phyloP scores from a whole-genome alignment of 92 coral and sea anemone genomes.

The Porites evermanni region DNA sequence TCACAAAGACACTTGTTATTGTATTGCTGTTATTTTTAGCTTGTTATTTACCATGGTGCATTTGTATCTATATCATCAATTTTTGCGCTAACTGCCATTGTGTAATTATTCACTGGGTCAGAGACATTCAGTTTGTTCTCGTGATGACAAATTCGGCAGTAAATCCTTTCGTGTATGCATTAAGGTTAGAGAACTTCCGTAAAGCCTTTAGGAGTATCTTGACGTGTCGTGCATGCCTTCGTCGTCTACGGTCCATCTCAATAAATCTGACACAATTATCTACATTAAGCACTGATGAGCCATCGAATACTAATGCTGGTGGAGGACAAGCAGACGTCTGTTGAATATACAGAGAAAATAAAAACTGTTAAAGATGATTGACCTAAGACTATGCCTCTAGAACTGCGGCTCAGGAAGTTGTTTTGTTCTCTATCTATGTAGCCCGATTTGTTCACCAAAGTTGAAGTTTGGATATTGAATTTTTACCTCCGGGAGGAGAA shows the following conservation, averaged over 20 bases:
- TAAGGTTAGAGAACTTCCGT: slow-evolving; percentile 50
- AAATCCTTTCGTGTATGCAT: slow-evolving; percentile 57
- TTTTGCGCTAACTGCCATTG: slow-evolving; percentile 49
- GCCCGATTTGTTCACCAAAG: no score
- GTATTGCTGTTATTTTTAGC: slow-evolving; percentile 43
- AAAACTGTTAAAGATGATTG: no score
- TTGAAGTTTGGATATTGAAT: no score
- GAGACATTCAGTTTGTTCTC: slow-evolving; percentile 51
- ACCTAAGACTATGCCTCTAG: no score
- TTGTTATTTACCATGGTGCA: slow-evolving; percentile 60
- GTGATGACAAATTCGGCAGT: slow-evolving; percentile 55
- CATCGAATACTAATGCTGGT: not conserved
- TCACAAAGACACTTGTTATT: slow-evolving; percentile 55
- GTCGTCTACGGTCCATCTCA: not conserved
- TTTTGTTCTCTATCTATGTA: no score
- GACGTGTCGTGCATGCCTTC: slow-evolving; percentile 14
- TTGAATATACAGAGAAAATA: no score
- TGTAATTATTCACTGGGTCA: slow-evolving; percentile 47
- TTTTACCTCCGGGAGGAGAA: no score
- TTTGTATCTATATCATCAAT: slow-evolving; percentile 47
- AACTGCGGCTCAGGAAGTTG: no score
- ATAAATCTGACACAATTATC: not conserved
- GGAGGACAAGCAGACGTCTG: not conserved
- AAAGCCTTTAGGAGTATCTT: slow-evolving; percentile 34
- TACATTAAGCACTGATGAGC: not conserved